Evolutionary conservation across 2,113 vertebrate genomes (phyloP), one percentile per base, ranked within the genome.

Genomic region (Plecturocebus donacophilus): DNA sequence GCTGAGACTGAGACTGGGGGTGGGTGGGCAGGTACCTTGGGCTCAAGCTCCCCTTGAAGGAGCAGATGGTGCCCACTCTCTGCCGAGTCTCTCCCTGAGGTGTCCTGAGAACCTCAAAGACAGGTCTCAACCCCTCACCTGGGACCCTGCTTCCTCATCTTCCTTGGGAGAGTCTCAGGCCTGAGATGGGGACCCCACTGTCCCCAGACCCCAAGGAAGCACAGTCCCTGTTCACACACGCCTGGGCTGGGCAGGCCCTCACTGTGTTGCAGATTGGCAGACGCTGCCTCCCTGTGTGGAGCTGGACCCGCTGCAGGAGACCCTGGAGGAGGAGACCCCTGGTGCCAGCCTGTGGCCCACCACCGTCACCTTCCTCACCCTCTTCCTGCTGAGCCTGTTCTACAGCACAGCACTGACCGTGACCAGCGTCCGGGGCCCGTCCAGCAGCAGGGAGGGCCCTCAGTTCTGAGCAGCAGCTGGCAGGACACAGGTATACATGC

Each of bases 351-450:
- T 99, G 96, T 98, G 97, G 79, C 98, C 97, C 30, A 98, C 99
- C 32, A 98, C 99, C 1, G 10, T 99, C 93, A 99, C 99, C 16
- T 99, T 99, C 96, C 98, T 99, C 97, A 97, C 99, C 12, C 99
- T 99, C 95, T 99, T 99, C 98, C 98, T 99, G 95, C 97, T 99
- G 92, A 99, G 99, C 76, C 97, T 99, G 68, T 97, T 99, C 97
- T 99, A 99, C 97, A 98, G 98, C 86, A 98, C 99, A 23, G 99
- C 98, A 6, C 99, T 99, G 90, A 99, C 99, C 6, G 85, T 98
- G 79, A 97, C 99, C 6, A 99, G 99, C 95, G 98, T 99, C 93
- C 58, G 94, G 61, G 90, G 54, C 35, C 76, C 85, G 0, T 3
- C 82, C 1, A 49, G 82, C 87, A 96, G n/a, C 95, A 92, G 84